Conservation (phyloP, 2,113 vertebrate species). For the Elephas maximus region DNA sequence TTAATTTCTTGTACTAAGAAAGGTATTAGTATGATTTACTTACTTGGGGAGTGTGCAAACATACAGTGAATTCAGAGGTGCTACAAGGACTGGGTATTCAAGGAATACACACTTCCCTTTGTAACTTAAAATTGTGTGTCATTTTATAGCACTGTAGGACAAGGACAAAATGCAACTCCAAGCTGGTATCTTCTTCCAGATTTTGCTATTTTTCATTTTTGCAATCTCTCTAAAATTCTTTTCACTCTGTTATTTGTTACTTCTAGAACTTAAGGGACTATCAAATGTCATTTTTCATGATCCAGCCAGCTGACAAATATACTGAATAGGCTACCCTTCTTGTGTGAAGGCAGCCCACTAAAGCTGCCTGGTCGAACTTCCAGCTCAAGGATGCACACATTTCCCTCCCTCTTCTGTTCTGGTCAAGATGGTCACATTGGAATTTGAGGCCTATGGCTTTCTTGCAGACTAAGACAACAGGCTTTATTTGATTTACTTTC, state of each 20-base stretch:
- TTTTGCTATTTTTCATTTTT: constrained; percentile 80
- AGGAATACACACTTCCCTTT: constrained; percentile 74
- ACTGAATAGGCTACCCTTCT: constrained; percentile 24
- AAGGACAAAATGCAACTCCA: constrained; percentile 79
- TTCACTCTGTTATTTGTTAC: constrained; percentile 57
- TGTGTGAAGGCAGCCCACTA: constrained; percentile 3
- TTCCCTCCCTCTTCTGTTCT: constrained; percentile 72
- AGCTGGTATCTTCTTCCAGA: constrained; percentile 67
- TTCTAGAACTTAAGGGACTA: constrained; percentile 32
- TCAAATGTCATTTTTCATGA: constrained; percentile 19
- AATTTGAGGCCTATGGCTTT: constrained; percentile 81
- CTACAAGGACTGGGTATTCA: constrained; percentile 63
- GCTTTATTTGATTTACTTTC: constrained; percentile 84
- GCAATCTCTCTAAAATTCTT: constrained; percentile 80
- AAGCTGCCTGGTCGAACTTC: constrained; percentile 62
- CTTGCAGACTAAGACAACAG: constrained; percentile 83
- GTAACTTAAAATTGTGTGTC: constrained; percentile 74
- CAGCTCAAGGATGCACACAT: constrained; percentile 67
- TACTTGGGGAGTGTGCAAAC: constrained; percentile 16
- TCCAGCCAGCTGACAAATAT: not conserved
- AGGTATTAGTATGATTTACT: constrained; percentile 62
- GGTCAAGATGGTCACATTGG: constrained; percentile 78
- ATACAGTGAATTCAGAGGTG: constrained; percentile 63
- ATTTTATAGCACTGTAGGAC: constrained; percentile 73
- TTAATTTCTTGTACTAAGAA: constrained; percentile 20